Percentiles rank a stretch among this genome's conserved stretches.
These are phyloP conservation scores for Drosophila watanabei DNA, from an alignment of 1,140 invertebrate genomes.

Conservation along the genomic window DNA sequence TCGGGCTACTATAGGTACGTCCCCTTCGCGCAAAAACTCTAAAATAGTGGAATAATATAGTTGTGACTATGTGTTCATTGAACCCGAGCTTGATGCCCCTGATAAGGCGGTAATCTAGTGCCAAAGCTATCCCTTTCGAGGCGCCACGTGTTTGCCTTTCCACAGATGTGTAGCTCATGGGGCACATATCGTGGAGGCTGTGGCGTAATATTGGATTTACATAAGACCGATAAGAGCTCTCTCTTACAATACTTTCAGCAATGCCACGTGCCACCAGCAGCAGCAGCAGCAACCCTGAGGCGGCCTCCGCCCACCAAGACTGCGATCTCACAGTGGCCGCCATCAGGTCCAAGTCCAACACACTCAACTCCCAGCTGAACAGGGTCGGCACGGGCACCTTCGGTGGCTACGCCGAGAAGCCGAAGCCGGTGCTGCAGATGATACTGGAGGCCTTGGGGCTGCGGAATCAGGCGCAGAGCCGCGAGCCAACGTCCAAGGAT, in stretches of 20 bases:
- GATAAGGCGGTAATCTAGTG: slow-evolving; percentile 32
- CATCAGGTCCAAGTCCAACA: slow-evolving; percentile 67
- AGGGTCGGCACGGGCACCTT: slow-evolving; percentile 18
- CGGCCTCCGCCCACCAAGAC: slow-evolving; percentile 21
- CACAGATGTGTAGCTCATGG: background rate
- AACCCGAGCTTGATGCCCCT: slow-evolving; percentile 7
- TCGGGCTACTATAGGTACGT: slow-evolving; percentile 1
- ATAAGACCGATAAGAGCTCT: slow-evolving; percentile 19
- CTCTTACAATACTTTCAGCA: slow-evolving; percentile 14
- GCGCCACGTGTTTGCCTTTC: slow-evolving; percentile 39
- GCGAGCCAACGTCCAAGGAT: slow-evolving; percentile 72
- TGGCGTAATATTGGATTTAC: slow-evolving; percentile 10
- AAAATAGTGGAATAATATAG: background rate
- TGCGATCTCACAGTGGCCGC: slow-evolving; percentile 41
- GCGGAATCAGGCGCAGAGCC: slow-evolving; percentile 59
- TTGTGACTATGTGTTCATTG: slow-evolving; percentile 40
- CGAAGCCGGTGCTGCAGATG: slow-evolving; percentile 63
- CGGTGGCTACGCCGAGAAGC: slow-evolving; percentile 40
- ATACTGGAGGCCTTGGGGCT: slow-evolving; percentile 61
- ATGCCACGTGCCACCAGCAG: slow-evolving; percentile 46
- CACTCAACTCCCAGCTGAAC: slow-evolving; percentile 61
- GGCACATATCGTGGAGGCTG: background rate
- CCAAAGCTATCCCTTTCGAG: slow-evolving; percentile 18
- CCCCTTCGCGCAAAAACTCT: background rate
- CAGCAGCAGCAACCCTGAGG: slow-evolving; percentile 20